Conservation (phyloP, 2,797 vertebrate species). For the Rallus crepitans region DNA sequence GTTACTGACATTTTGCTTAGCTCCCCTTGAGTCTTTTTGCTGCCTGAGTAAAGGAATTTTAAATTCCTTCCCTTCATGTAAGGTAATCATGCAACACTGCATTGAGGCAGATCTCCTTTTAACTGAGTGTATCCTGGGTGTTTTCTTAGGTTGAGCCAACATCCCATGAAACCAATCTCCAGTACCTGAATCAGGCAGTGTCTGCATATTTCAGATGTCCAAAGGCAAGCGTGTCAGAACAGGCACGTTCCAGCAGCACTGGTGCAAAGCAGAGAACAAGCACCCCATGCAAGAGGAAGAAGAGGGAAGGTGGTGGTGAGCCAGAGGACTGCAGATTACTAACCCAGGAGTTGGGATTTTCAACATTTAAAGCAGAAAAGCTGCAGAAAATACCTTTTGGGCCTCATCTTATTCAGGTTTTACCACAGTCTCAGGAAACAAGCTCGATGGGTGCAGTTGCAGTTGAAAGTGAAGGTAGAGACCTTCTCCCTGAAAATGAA, state of each 20-base stretch:
- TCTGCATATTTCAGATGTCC: slow-evolving; percentile 73
- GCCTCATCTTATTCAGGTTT: slow-evolving; percentile 84
- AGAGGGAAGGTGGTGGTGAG: slow-evolving; percentile 64
- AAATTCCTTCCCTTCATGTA: neutral
- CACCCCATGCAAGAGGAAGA: neutral
- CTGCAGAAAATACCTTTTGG: slow-evolving; percentile 78
- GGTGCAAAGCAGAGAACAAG: neutral
- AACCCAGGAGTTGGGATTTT: neutral
- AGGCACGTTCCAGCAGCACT: neutral
- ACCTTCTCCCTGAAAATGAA: neutral
- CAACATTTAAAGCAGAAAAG: neutral
- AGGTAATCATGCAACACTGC: neutral
- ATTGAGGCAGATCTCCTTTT: neutral
- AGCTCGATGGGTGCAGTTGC: neutral
- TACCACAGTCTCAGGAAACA: slow-evolving; percentile 25
- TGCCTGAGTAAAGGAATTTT: neutral
- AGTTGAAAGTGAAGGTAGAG: neutral
- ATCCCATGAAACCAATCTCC: slow-evolving; percentile 89
- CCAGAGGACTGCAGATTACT: neutral
- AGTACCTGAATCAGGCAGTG: slow-evolving; percentile 88
- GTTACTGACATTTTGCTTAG: slow-evolving; percentile 43
- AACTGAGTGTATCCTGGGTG: neutral
- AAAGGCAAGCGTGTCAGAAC: neutral
- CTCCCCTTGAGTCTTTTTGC: neutral
- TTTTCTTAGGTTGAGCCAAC: slow-evolving; percentile 82